Percentiles rank a stretch among this genome's conserved stretches.
phyloP scores from a whole-genome alignment of 2,113 vertebrate genomes.

The Cyprichromis sp. region DNA sequence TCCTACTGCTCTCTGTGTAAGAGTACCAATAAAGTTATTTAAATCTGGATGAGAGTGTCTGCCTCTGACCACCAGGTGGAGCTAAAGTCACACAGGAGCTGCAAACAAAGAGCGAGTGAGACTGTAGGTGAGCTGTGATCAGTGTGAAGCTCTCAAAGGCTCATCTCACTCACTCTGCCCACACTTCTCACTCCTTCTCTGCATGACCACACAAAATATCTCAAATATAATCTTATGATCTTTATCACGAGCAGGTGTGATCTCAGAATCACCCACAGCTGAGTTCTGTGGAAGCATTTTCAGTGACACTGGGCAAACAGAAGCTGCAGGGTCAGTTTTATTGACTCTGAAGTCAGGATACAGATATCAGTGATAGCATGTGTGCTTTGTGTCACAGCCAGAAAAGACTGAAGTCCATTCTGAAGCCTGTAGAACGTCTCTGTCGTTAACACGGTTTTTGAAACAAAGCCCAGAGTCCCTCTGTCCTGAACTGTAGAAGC shows the following conservation, averaged over 20 bases:
- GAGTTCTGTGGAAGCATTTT: no score
- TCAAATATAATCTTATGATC: no score
- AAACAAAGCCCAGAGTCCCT: background rate
- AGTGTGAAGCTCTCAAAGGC: background rate
- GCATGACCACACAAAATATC: rapidly evolving
- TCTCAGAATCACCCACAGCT: no score
- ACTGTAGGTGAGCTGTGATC: background rate
- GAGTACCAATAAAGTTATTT: background rate
- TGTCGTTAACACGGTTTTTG: rapidly evolving
- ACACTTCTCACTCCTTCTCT: no score
- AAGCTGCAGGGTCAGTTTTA: no score
- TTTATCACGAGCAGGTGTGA: no score
- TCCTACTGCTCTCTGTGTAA: background rate
- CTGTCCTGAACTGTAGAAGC: no score
- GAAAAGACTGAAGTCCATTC: background rate
- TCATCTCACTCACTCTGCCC: rapidly evolving
- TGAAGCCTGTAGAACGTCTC: background rate
- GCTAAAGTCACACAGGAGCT: background rate
- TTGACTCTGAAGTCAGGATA: no score
- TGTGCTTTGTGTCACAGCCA: background rate
- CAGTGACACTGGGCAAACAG: no score
- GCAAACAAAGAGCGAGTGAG: rapidly evolving
- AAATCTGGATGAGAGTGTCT: background rate
- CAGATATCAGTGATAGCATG: rapidly evolving
- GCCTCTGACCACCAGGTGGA: background rate